A percentile compares a stretch with the other conserved stretches of the same genome.
Evolutionary conservation across 2,113 vertebrate genomes (phyloP).

Genomic region (Eretmochelys imbricata): DNA sequence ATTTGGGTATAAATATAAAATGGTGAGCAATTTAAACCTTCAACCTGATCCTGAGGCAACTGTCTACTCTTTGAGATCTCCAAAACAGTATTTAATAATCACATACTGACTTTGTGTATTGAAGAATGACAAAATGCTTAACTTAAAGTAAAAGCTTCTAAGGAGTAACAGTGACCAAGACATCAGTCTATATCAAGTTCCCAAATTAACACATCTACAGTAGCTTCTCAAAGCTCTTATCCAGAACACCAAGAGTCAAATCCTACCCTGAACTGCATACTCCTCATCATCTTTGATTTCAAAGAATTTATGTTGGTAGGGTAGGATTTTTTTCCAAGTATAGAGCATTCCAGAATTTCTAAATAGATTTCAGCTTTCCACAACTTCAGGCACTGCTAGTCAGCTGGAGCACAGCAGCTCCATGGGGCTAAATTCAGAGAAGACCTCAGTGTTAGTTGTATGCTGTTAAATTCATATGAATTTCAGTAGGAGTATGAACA

Average conservation of each 20-base stretch:
- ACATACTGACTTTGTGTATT: neutral
- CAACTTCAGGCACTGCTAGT: neutral
- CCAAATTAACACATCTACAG: neutral
- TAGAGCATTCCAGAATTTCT: neutral
- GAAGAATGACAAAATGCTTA: neutral
- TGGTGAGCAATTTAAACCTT: neutral
- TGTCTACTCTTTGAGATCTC: neutral
- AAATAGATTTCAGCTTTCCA: neutral
- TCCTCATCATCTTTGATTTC: neutral
- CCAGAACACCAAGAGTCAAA: neutral
- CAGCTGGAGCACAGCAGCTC: neutral
- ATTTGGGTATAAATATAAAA: neutral
- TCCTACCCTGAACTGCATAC: neutral
- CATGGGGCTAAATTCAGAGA: neutral
- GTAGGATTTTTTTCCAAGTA: neutral
- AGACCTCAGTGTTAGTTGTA: neutral
- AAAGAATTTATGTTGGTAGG: neutral
- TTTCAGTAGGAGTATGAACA: neutral
- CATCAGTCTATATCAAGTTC: neutral
- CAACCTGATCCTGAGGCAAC: neutral
- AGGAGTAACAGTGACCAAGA: neutral
- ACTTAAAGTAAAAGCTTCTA: neutral
- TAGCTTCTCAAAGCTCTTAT: neutral
- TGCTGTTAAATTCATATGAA: fast-evolving
- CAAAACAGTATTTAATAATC: neutral